Evolutionary conservation across 1,140 invertebrate genomes (phyloP).

Genomic region (Sycophaga agraensis): DNA sequence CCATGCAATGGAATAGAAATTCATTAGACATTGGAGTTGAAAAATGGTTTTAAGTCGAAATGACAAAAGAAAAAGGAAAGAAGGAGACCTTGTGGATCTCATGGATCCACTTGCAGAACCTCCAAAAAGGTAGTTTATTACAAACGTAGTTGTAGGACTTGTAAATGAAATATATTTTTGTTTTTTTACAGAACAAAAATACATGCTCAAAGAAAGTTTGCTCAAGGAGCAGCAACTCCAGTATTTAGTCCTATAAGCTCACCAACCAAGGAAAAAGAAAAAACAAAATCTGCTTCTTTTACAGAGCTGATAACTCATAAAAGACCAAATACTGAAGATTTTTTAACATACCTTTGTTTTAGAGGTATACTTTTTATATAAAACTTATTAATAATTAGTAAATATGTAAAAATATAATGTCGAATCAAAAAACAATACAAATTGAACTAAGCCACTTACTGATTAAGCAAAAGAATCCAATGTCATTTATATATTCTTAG

Average conservation of each 20-base stretch:
- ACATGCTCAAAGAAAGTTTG: slow-evolving; percentile 89
- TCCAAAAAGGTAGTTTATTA: slow-evolving; percentile 57
- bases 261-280: slow-evolving; percentile 64
- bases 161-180: not conserved
- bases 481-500: too few relatives aligned
- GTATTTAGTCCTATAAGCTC: slow-evolving; percentile 51
- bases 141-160: not conserved
- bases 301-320: slow-evolving; percentile 66
- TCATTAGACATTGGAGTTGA: slow-evolving; percentile 1
- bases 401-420: not conserved
- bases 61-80: slow-evolving; percentile 55
- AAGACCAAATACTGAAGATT: slow-evolving; percentile 86
- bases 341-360: slow-evolving; percentile 86
- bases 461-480: too few relatives aligned
- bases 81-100: slow-evolving; percentile 55
- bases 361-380: slow-evolving; percentile 62
- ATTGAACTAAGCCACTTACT: too few relatives aligned
- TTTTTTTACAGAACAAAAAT: slow-evolving; percentile 67
- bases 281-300: slow-evolving; percentile 53
- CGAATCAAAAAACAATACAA: too few relatives aligned
- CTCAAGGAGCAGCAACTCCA: slow-evolving; percentile 67
- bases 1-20: slow-evolving; percentile 16
- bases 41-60: slow-evolving; percentile 56
- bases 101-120: slow-evolving; percentile 55
- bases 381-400: not conserved